These are phyloP conservation scores for Anadara kagoshimensis DNA, from an alignment of 1,140 invertebrate genomes.

Conservation along the genomic window DNA sequence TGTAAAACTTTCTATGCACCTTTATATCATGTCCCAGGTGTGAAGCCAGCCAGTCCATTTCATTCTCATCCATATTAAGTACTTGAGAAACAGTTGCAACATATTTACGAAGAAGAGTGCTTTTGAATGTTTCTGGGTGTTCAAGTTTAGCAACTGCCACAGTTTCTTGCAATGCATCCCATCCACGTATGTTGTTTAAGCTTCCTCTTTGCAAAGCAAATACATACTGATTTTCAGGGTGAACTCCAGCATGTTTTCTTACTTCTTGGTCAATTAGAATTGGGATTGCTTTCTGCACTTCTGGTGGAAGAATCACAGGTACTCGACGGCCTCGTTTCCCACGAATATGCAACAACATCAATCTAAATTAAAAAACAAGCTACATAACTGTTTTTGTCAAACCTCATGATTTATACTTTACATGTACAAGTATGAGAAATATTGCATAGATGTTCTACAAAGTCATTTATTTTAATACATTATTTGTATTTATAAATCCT, in stretches of 20 bases:
- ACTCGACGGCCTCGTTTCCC: constrained; percentile 1
- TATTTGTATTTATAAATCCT: no score
- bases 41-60: constrained; percentile 37
- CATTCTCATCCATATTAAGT: constrained; percentile 28
- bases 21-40: constrained; percentile 45
- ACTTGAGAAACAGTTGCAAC: constrained; percentile 41
- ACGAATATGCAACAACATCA: background rate
- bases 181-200: background rate
- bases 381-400: no score
- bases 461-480: no score
- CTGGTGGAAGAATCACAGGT: constrained; percentile 6
- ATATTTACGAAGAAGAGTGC: constrained; percentile 44
- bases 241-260: background rate
- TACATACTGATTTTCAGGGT: background rate
- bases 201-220: background rate
- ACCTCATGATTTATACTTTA: no score
- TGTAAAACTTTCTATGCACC: constrained; percentile 38
- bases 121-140: constrained; percentile 26
- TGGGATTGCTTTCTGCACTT: background rate
- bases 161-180: no score
- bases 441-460: no score
- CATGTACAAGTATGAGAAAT: no score
- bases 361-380: no score
- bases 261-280: background rate
- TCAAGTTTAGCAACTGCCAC: background rate